Base-by-base conservation (phyloP, 2,797 vertebrate genomes). In the Danio aesculapii region DNA sequence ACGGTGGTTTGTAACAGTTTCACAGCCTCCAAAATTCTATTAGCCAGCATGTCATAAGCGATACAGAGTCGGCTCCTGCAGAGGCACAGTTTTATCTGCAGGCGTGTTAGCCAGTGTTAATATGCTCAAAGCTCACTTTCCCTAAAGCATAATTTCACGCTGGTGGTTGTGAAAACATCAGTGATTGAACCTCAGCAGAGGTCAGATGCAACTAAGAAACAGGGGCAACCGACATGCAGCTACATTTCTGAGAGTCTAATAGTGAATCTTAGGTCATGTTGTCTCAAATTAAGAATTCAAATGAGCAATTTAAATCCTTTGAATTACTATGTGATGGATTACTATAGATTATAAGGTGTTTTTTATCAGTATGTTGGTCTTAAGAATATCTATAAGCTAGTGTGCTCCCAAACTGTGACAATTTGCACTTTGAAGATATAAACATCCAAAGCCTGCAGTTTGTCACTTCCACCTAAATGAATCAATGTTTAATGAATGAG, bases 21-120 rank as follows among this genome's bases (percentile, higher is more conserved):
- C 63, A 59, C 74, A 53, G 62, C 75, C 62, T 39, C 19, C 58
- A 58, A 50, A 59, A 49, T 68, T 68, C 16, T 57, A 49, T 69
- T 68, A 77, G 41, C 6, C 75, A 67, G 75, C 62, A 77, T 77
- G 62, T 77, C 62, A 77, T 55, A 49, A 69, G 53, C 16, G 10
- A 59, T 59, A 57, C 5, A 16, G 14, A 59, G 19, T 21, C 8
- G n/a, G 39, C 39, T 55, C 14, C 43, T 43, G 53, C 61, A 52
- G 59, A 75, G 61, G 49, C 74, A 44, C 74, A 53, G 59, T 69
- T 59, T 77, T 68, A 46, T 78, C 76, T 50, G 55, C 55, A 9
- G 76, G 66, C 55, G 6, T 58, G 66, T 78, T 78, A 69, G 55
- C 76, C 76, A 66, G 21, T 59, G 55, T 78, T 59, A 69, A 78